Evolutionary conservation across 2,797 vertebrate genomes (phyloP), one percentile per base, ranked within the genome.

Genomic region (Threskiornis aethiopicus): DNA sequence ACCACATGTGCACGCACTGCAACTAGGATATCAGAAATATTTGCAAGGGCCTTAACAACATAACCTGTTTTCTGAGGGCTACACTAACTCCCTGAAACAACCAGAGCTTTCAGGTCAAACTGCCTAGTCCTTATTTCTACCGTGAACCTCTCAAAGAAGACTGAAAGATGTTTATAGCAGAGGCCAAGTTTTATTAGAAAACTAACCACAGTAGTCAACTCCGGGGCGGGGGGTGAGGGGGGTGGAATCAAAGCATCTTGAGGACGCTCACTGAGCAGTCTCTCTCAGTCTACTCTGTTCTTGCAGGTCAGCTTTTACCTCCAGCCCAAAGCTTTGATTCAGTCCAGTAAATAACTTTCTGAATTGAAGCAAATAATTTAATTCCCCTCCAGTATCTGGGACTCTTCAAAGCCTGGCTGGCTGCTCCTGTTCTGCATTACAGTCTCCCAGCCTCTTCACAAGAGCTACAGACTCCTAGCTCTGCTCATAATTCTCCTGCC

Each of bases 1-100:
- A 73, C 44, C 55, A 75, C 39, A 9, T 4, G 8, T 1, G 4
- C 0, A 0, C 15, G 62, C 42, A 26, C 12, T 26, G 7, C 35
- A 84, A 81, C 35, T 39, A 29, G 10, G 42, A 13, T 47, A 84
- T n/a, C 21, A 82, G 51, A 59, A 94, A 62, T 37, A 86, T 29
- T 3, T 73, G 33, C 31, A 84, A 71, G 44, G 25, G 16, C 57
- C 35, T 77, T 86, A 73, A 62, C 11, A 69, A 31, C 49, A 54
- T 2, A 62, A 31, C 10, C 31, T 47, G 2, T 52, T 77, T 89
- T 81, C 49, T 41, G 25, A 83, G 20, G 28, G 55, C 67, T 61
- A 31, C 28, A 21, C 3, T 13, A 18, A 42, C n/a, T 37, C 21
- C 16, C 49, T 49, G 19, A 78, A 77, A n/a, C 55, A 83, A 57